Base-by-base conservation (phyloP, 2,797 vertebrate species). In the Valencia hispanica region DNA sequence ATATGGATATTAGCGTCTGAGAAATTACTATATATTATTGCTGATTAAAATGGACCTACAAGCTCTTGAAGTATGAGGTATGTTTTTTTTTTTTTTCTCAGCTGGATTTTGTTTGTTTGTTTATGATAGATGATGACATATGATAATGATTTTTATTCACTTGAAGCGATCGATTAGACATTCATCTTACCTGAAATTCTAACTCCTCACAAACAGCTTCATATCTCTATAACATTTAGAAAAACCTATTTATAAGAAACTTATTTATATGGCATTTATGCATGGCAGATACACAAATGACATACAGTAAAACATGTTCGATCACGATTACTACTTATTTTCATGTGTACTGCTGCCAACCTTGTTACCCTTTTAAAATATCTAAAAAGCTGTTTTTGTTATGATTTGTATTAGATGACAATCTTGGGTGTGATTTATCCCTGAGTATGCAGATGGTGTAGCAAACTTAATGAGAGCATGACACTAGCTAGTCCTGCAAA, bases 351-450 rank as follows among this genome's bases (percentile, higher is more conserved):
- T 14, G 0, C 43, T 74, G 68, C 61, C 65, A 66, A 81, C 34
- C 36, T 69, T 22, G 1, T 57, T 75, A 68, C 76, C 36, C 77
- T 83, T 79, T 70, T 51, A 22, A 78, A 48, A 65, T 69, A 63
- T 53, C 43, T 1, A 0, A 61, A 30, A 75, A 78, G 73, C 73
- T 30, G 25, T 78, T 77, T 74, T 68, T 74, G 36, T 72, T 73
- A 65, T 82, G 72, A 83, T 75, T 34, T 30, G 72, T 76, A 82
- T 81, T 53, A 78, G 61, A 75, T 43, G 61, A 47, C 39, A 22
- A 45, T n/a, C 41, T 32, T 70, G 59, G 39, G 66, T 7, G 48
- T 73, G 76, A 79, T 74, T 66, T 34, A 32, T 70, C 66, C 22
- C 65, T 4, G 4, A 65, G 63, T 72, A 79, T 72, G 77, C 78